Conservation (phyloP, 2,888 invertebrate genomes). For the Phania funesta region DNA sequence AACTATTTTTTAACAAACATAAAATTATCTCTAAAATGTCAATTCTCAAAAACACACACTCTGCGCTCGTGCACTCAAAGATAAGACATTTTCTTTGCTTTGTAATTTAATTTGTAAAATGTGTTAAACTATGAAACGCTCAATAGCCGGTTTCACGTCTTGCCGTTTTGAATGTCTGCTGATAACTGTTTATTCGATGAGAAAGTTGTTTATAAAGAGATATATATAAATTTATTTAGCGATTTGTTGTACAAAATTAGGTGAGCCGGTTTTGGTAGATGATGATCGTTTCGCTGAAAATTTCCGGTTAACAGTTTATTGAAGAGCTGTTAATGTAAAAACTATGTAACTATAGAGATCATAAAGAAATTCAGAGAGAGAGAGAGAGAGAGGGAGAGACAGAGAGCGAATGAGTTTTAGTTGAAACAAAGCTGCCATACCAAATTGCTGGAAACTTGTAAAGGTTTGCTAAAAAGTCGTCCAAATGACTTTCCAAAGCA, state of each 20-base stretch:
- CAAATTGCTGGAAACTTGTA: no score
- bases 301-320: constrained; percentile 38
- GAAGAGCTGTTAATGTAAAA: constrained; percentile 46
- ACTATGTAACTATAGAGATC: background rate
- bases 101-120: background rate
- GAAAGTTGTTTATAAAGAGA: constrained; percentile 57
- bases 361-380: background rate
- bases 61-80: no score
- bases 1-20: no score
- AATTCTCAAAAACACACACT: no score
- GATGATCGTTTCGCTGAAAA: constrained; percentile 34
- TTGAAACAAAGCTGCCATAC: no score
- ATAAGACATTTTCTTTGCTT: no score
- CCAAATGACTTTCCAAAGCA: no score
- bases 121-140: background rate
- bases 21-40: no score
- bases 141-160: constrained; percentile 14
- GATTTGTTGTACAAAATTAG: constrained; percentile 24
- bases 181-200: constrained; percentile 38
- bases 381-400: background rate
- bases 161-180: constrained; percentile 10
- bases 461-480: no score
- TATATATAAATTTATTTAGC: background rate
- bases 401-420: no score
- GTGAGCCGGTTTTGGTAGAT: constrained; percentile 41